Conservation (phyloP, 1,140 invertebrate genomes). For the Hetaerina americana region DNA sequence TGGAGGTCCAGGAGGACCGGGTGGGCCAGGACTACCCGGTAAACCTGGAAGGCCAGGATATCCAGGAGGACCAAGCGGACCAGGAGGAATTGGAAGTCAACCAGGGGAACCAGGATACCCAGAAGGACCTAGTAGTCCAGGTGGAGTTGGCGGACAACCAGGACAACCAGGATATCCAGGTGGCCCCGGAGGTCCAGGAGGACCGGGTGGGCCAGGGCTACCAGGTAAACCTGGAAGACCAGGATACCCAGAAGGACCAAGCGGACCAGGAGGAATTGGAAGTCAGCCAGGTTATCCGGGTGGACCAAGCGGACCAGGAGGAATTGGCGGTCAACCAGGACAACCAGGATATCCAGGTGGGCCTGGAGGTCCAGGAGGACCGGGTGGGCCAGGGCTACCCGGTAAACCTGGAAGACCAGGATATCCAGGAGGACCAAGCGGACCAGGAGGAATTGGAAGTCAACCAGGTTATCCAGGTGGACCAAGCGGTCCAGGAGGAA, state of each 20-base stretch:
- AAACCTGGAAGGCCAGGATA: slow-evolving; percentile 3
- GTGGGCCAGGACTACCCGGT: slow-evolving; percentile 20
- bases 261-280: not conserved
- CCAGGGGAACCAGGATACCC: not conserved
- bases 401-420: slow-evolving; percentile 6
- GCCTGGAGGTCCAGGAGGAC: slow-evolving; percentile 26
- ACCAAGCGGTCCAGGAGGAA: slow-evolving; percentile 2
- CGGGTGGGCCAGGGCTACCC: not conserved
- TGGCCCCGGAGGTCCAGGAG: slow-evolving; percentile 3
- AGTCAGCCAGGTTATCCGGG: slow-evolving; percentile 6
- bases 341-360: slow-evolving; percentile 16
- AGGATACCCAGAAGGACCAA: slow-evolving; percentile 2
- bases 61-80: not conserved
- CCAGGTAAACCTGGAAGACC: slow-evolving; percentile 1
- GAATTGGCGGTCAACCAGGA: not conserved
- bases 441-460: slow-evolving; percentile 1
- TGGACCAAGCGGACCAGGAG: slow-evolving; percentile 18
- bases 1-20: slow-evolving; percentile 8
- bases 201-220: not conserved
- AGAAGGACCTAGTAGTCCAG: slow-evolving; percentile 12
- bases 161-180: slow-evolving; percentile 4
- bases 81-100: not conserved
- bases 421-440: no score
- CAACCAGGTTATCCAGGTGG: slow-evolving; percentile 3
- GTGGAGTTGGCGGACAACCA: slow-evolving; percentile 11